Percentiles rank a stretch among this genome's conserved stretches.
phyloP scores from a whole-genome alignment of 2,797 vertebrate species.

The Hyperoplus immaculatus region DNA sequence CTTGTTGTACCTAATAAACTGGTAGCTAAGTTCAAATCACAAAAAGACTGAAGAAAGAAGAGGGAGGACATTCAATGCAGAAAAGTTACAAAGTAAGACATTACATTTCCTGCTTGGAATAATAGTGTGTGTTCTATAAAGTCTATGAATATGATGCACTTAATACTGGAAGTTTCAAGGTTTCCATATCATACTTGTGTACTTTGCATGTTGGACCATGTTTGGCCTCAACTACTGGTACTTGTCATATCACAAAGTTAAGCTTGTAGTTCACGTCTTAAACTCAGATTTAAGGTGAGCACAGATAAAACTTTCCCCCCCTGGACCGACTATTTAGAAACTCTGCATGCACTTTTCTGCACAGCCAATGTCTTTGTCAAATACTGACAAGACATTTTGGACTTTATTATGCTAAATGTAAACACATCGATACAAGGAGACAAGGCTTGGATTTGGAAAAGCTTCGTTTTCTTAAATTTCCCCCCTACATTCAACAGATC shows the following conservation, averaged over 20 bases:
- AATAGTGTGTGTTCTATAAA: not conserved
- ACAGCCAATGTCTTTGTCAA: not conserved
- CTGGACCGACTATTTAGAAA: too few relatives aligned
- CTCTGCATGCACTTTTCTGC: not conserved
- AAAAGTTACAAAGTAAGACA: slow-evolving; percentile 1
- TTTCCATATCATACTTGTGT: not conserved
- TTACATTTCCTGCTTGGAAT: not conserved
- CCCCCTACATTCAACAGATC: slow-evolving; percentile 15
- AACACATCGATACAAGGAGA: not conserved
- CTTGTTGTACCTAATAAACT: not conserved
- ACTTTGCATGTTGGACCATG: too few relatives aligned
- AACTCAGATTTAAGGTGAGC: not conserved
- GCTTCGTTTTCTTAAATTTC: too few relatives aligned
- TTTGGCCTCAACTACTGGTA: not conserved
- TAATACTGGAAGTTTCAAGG: not conserved
- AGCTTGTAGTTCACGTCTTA: not conserved
- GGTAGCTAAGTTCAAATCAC: slow-evolving; percentile 12
- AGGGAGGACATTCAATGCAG: not conserved
- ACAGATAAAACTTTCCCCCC: not conserved
- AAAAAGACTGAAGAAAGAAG: not conserved
- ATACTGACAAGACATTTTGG: not conserved
- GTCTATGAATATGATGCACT: too few relatives aligned
- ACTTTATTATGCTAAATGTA: not conserved
- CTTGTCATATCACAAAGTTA: not conserved
- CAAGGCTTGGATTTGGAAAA: too few relatives aligned